Conservation (phyloP, 2,888 invertebrate genomes). For the Gastrophysa polygoni region DNA sequence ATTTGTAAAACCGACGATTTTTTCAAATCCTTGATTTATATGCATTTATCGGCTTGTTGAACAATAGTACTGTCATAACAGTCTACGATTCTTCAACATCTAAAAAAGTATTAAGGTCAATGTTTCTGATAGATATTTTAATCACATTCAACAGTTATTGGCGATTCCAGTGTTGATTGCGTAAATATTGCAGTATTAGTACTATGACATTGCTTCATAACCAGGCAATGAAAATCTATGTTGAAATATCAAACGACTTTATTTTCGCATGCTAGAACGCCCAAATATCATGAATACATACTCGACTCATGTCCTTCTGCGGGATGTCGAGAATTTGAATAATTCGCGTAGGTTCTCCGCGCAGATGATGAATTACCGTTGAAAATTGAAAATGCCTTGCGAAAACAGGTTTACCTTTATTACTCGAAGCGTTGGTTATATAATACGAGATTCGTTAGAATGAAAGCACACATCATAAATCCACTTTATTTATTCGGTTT, state of each 20-base stretch:
- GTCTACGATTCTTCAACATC: no score
- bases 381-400: constrained; percentile 11
- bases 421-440: not conserved
- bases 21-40: no score
- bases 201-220: not conserved
- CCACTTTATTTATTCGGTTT: no score
- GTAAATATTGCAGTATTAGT: no score
- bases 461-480: not conserved
- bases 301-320: not conserved
- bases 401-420: constrained; percentile 3
- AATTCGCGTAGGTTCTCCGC: constrained; percentile 4
- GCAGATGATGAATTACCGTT: constrained; percentile 6
- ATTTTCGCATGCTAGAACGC: not conserved
- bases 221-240: not conserved
- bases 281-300: not conserved
- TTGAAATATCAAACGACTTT: not conserved
- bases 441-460: not conserved
- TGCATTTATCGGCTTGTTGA: no score
- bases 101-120: no score
- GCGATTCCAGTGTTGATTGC: no score
- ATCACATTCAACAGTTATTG: no score
- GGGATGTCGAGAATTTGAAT: not conserved
- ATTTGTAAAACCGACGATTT: no score
- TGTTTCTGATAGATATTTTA: no score
- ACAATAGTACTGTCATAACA: no score